Percentiles rank a stretch among this genome's conserved stretches.
These are phyloP conservation scores for Bryconaethiops microstoma DNA, from an alignment of 2,797 vertebrate species.

Conservation along the genomic window DNA sequence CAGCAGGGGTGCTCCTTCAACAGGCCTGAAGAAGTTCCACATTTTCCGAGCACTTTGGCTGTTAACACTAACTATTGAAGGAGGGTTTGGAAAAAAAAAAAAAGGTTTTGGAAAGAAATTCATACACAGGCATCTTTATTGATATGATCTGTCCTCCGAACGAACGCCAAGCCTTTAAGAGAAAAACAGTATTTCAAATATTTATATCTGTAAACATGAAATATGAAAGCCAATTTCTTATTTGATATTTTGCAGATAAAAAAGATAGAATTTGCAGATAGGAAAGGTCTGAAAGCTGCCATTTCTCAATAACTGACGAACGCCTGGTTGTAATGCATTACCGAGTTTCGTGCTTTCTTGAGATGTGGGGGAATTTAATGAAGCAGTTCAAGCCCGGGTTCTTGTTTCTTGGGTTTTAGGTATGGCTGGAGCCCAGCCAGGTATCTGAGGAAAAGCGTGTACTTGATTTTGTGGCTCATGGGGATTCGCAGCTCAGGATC, in stretches of 20 bases:
- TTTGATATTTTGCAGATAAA: background rate
- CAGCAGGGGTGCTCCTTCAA: background rate
- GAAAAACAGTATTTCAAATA: too few relatives aligned
- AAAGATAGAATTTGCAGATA: too few relatives aligned
- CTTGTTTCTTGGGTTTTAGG: conserved; percentile 35
- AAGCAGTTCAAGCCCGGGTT: conserved; percentile 37
- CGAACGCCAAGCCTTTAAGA: too few relatives aligned
- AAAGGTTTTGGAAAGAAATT: background rate
- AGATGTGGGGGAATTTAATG: conserved; percentile 2
- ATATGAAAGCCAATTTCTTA: too few relatives aligned
- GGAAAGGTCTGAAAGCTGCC: background rate
- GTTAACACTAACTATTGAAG: background rate
- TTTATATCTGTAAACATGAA: too few relatives aligned
- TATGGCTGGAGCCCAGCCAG: conserved; percentile 11
- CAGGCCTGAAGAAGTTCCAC: background rate
- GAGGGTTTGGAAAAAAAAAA: too few relatives aligned
- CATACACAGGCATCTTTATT: background rate
- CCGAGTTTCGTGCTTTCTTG: background rate
- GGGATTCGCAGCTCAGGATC: conserved; percentile 36
- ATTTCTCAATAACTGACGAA: background rate
- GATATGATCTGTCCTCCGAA: background rate
- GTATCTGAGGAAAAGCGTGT: conserved; percentile 46
- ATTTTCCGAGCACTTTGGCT: background rate
- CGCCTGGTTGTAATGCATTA: background rate
- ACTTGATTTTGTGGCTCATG: conserved; percentile 48